A percentile compares a stretch with the other conserved stretches of the same genome.
phyloP scores from a whole-genome alignment of 1,140 invertebrate species.

The Drosophila sulfurigaster region DNA sequence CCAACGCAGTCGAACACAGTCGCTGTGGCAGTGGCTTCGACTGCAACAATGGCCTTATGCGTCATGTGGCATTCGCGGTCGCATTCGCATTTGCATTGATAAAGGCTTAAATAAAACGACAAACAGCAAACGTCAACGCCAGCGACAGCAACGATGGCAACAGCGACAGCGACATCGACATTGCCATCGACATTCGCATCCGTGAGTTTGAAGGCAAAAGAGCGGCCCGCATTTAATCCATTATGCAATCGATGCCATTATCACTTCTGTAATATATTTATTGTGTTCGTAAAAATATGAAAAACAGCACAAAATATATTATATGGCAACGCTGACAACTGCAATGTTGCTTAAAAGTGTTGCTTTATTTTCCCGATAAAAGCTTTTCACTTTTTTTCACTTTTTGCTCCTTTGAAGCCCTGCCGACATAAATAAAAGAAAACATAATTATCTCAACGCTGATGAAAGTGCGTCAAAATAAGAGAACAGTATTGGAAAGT shows the following conservation, averaged over 20 bases:
- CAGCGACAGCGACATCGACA: slow-evolving; percentile 27
- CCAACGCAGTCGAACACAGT: too few species aligned
- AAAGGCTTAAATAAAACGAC: slow-evolving; percentile 70
- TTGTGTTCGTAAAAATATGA: slow-evolving; percentile 45
- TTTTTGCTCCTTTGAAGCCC: neutral
- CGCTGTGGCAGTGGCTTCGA: neutral
- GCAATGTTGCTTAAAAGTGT: slow-evolving; percentile 8
- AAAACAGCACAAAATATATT: neutral
- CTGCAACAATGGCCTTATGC: slow-evolving; percentile 20
- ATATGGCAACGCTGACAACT: slow-evolving; percentile 1
- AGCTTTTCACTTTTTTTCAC: too few species aligned
- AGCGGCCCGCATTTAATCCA: slow-evolving; percentile 59
- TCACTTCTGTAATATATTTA: slow-evolving; percentile 76
- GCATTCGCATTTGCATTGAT: slow-evolving; percentile 63
- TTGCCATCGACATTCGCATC: neutral
- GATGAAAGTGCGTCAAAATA: neutral
- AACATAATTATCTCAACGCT: neutral
- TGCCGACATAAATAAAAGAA: neutral
- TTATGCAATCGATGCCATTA: slow-evolving; percentile 76
- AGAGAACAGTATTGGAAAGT: too few species aligned
- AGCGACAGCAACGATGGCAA: slow-evolving; percentile 24
- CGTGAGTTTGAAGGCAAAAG: slow-evolving; percentile 1
- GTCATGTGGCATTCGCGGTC: slow-evolving; percentile 42
- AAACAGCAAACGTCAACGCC: slow-evolving; percentile 58
- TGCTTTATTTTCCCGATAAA: slow-evolving; percentile 9